Base-by-base conservation (phyloP, 1,140 invertebrate species). In the Acyrthosiphon pisum region DNA sequence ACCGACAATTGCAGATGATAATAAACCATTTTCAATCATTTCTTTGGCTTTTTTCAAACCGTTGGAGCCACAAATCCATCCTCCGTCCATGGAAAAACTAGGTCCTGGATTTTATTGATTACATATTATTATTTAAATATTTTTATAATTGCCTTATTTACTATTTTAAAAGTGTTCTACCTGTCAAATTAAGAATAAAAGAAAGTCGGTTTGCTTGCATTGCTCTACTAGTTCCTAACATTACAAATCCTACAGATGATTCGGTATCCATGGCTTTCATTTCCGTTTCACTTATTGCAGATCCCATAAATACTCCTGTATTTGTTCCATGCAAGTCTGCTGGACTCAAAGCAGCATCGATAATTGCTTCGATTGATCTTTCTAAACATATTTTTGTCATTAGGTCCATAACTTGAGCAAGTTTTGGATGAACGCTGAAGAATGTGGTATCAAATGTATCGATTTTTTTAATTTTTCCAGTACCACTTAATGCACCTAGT, bases 1-100 rank as follows among this genome's bases (percentile, higher is more conserved):
- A 9, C 96, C 97, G 41, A 98, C 96, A 94, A 98, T 95, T 20
- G 97, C 97, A 30, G 96, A 95, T 94, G 97, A 97, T 94, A 96
- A 97, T 93, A 96, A 95, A 6, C 96, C 97, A 90, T 95, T 95
- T 93, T 96, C 95, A 35, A 98, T 96, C 41, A 96, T 96, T 91
- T 95, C 95, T 53, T 97, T 95, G 14, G 97, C 97, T 93, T 97
- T 95, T 94, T 96, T 95, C 30, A 98, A 94, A 20, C 97, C 97
- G 94, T 97, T 95, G 11, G 97, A 35, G 9, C 87, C 46, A 95
- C 94, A 96, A 96, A n/a, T 97, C 96, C 11, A 96, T 96, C 95
- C 97, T 97, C n/a, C 97, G 97, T 53, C 96, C 96, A 94, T 97
- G 97, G 81, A 97, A 94, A 96, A 97, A 95, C 97, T 97, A 0